Base-by-base conservation (phyloP, 2,888 invertebrate species). In the Pachycephus smyrnensis region DNA sequence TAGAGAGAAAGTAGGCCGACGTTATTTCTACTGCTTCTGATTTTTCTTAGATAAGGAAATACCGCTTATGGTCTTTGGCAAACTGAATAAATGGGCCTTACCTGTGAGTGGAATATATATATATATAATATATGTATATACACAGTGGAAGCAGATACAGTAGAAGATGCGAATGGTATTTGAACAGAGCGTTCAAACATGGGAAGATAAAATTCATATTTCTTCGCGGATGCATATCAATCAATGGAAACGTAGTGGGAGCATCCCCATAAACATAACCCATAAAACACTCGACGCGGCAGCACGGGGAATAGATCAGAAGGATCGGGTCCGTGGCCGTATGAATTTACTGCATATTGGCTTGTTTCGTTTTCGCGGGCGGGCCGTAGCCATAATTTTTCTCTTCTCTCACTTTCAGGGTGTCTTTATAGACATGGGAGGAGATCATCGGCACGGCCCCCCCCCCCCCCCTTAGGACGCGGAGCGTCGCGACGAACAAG, bases 281-380 rank as follows among this genome's bases (percentile, higher is more conserved):
- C 82, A 84, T 86, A 84, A 86, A 86, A 83, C 55, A 55, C 55
- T 55, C 23, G 55, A 55, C 23, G 55, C 23, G 55, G 55, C 55
- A 55, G 55, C 6, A 55, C 23, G 55, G 55, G 84, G 80, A 81
- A 85, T 85, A 85, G 84, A 86, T 86, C 85, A 86, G 81, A 82
- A 83, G 81, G 81, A 75, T 82, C 76, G 76, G 76, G 82, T 75
- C 75, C 79, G 81, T 75, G 82, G 82, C 81, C 83, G 82, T 80
- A 81, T 83, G 84, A 88, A 87, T 88, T 88, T 88, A 87, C 87
- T 87, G 85, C 88, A 86, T 84, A 85, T 85, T 84, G 84, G 81
- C 78, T 84, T 77, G 80, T 79, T 79, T 77, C 79, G 73, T 55
- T 68, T 69, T 32, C 40, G 31, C 32, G 32, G 12, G 32, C 71